Percentiles rank a stretch among this genome's conserved stretches.
Conservation (phyloP, 1,140 invertebrate genomes). For the Trypoxylus dichotomus region DNA sequence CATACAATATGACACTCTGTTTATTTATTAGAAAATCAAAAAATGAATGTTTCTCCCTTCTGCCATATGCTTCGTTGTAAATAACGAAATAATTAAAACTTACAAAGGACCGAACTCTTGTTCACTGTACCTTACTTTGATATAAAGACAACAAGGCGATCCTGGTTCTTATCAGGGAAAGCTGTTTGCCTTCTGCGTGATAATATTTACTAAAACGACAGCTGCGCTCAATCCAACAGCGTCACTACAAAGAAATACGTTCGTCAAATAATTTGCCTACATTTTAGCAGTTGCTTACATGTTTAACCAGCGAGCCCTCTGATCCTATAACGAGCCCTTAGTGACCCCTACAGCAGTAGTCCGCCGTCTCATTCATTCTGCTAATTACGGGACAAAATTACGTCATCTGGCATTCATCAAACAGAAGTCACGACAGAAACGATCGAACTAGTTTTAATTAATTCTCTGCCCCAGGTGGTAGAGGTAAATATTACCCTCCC, state of each 20-base stretch:
- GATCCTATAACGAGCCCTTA: constrained; percentile 16
- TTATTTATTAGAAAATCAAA: neutral
- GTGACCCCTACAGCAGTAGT: constrained; percentile 10
- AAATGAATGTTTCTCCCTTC: neutral
- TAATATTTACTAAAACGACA: constrained; percentile 22
- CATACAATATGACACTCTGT: too few relatives aligned
- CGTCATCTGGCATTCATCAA: constrained; percentile 29
- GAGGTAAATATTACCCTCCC: constrained; percentile 5
- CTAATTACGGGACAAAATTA: constrained; percentile 20
- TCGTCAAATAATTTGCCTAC: constrained; percentile 13
- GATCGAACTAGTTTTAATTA: constrained; percentile 31
- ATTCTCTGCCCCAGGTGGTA: constrained; percentile 26
- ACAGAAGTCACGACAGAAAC: constrained; percentile 16
- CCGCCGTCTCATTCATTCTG: constrained; percentile 8
- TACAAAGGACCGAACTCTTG: neutral
- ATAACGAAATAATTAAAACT: constrained; percentile 16
- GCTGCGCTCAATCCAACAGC: neutral
- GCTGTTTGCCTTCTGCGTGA: constrained; percentile 1
- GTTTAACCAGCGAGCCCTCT: constrained; percentile 22
- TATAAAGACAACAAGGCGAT: neutral
- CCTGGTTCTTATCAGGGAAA: neutral
- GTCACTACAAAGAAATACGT: neutral
- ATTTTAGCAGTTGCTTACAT: constrained; percentile 19
- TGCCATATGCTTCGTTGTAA: neutral
- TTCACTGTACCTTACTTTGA: neutral